Evolutionary conservation across 1,140 invertebrate species (phyloP).

Genomic region (Mamestra configurata): DNA sequence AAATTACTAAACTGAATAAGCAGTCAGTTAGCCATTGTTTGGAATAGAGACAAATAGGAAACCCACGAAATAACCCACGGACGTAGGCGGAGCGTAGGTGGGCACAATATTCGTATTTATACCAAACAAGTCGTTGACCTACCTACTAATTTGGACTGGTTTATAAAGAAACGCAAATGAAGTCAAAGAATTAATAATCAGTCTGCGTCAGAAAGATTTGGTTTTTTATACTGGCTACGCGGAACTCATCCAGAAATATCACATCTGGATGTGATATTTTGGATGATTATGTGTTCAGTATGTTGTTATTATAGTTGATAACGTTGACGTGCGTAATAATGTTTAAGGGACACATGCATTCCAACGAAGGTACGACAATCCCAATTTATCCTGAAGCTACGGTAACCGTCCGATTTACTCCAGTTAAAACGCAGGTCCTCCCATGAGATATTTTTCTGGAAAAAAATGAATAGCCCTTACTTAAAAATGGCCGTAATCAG

Average conservation of each 20-base stretch:
- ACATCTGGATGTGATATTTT: no score
- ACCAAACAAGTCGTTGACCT: constrained; percentile 31
- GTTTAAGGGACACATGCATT: background rate
- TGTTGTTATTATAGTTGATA: no score
- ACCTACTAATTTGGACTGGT: constrained; percentile 13
- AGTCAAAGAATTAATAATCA: background rate
- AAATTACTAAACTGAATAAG: background rate
- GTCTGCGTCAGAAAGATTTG: no score
- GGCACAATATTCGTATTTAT: background rate
- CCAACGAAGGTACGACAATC: background rate
- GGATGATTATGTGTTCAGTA: no score
- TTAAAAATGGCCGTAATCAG: background rate
- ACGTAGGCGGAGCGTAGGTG: constrained; percentile 9
- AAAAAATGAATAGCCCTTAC: background rate
- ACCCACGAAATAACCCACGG: constrained; percentile 12
- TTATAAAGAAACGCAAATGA: constrained; percentile 15
- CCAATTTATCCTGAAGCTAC: background rate
- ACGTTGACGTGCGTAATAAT: background rate
- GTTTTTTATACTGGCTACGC: no score
- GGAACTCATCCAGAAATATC: no score
- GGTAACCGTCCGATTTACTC: background rate
- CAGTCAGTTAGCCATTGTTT: background rate
- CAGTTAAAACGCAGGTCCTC: background rate
- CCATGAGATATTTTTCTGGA: background rate
- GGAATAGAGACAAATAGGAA: constrained; percentile 27